Evolutionary conservation across 2,888 invertebrate genomes (phyloP).

Genomic region (Charanyca ferruginea): DNA sequence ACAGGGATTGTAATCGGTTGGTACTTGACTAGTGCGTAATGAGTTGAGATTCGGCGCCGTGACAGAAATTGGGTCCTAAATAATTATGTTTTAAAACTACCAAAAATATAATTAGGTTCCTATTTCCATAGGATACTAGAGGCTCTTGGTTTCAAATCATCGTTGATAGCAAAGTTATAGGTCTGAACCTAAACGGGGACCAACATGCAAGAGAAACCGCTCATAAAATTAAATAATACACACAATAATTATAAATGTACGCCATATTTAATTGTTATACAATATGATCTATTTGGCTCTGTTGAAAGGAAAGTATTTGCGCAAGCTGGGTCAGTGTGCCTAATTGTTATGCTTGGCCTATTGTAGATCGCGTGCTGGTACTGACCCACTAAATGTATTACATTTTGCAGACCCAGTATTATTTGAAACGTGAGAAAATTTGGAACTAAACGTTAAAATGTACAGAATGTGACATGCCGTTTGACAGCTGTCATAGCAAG

Average conservation of each 20-base stretch:
- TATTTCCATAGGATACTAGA: too few relatives aligned
- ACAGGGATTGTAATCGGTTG: too few relatives aligned
- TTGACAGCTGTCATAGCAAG: slow-evolving; percentile 9
- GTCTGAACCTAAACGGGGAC: not conserved
- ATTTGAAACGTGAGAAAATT: slow-evolving; percentile 3
- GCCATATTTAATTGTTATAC: slow-evolving; percentile 57
- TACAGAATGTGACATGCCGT: slow-evolving; percentile 6
- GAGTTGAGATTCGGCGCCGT: too few relatives aligned
- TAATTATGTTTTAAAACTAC: too few relatives aligned
- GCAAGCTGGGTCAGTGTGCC: slow-evolving; percentile 58
- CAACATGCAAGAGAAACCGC: slow-evolving; percentile 29
- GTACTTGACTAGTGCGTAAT: too few relatives aligned
- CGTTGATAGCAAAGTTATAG: too few relatives aligned
- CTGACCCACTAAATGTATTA: slow-evolving; percentile 64
- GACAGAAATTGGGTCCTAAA: too few relatives aligned
- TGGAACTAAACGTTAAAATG: not conserved
- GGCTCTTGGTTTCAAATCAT: too few relatives aligned
- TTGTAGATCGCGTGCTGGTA: slow-evolving; percentile 63
- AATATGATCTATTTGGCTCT: slow-evolving; percentile 59
- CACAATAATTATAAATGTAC: slow-evolving; percentile 30
- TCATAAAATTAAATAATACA: slow-evolving; percentile 7
- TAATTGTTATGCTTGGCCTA: slow-evolving; percentile 67
- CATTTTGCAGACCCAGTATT: slow-evolving; percentile 11
- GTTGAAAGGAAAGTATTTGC: slow-evolving; percentile 70
- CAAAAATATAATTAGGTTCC: too few relatives aligned